Conservation (phyloP, 2,888 invertebrate species). For the Sericinus montela region DNA sequence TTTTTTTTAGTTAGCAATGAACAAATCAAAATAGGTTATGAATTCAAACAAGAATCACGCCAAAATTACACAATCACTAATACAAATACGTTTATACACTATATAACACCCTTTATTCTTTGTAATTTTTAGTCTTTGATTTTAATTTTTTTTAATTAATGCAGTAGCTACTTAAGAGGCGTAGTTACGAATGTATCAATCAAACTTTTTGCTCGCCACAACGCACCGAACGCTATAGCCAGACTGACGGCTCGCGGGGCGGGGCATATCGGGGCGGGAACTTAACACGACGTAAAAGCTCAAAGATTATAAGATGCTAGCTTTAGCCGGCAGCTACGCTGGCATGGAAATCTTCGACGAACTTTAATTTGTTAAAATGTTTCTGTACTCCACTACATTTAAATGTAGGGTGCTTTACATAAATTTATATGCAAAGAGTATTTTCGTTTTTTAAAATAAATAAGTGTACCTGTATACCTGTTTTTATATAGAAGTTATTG, state of each 20-base stretch:
- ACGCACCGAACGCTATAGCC: not conserved
- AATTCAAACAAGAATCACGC: not conserved
- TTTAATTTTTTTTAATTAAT: not conserved
- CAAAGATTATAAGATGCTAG: conserved; percentile 4
- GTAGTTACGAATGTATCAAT: not conserved
- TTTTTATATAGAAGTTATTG: too few relatives aligned
- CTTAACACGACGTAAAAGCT: conserved; percentile 4
- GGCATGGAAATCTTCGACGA: not conserved
- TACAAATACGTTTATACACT: not conserved
- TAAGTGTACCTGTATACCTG: too few relatives aligned
- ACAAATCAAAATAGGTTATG: not conserved
- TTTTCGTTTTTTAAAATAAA: too few relatives aligned
- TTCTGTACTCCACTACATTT: not conserved
- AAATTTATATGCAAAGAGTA: too few relatives aligned
- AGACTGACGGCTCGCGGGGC: conserved; percentile 1
- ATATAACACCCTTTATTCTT: not conserved
- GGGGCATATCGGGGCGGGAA: conserved; percentile 6
- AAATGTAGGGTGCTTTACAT: too few relatives aligned
- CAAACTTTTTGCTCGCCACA: not conserved
- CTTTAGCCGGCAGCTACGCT: conserved; percentile 1
- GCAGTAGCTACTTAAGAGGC: not conserved
- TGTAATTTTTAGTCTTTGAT: too few relatives aligned
- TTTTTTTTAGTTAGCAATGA: too few relatives aligned
- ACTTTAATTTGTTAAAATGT: conserved; percentile 2
- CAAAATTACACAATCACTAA: too few relatives aligned